phyloP scores from a whole-genome alignment of 2,113 vertebrate genomes.

The Centropus bengalensis region DNA sequence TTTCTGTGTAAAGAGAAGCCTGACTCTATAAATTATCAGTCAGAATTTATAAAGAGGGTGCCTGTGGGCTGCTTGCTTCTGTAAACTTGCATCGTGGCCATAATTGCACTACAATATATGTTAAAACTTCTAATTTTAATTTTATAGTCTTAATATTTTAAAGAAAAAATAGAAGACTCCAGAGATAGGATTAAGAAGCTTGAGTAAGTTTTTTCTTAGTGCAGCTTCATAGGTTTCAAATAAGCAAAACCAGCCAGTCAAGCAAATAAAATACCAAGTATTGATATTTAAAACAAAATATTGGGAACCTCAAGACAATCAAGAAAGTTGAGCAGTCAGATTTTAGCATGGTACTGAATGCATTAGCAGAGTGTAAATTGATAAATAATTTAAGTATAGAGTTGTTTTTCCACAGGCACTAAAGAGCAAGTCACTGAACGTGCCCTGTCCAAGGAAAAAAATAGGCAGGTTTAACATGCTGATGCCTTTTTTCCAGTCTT shows the following conservation, averaged over 20 bases:
- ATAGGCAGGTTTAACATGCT: background rate
- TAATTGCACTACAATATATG: background rate
- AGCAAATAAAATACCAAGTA: background rate
- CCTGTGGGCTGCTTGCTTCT: constrained; percentile 17
- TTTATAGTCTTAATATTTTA: background rate
- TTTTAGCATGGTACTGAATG: background rate
- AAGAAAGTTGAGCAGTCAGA: background rate
- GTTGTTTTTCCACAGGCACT: background rate
- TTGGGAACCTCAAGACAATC: background rate
- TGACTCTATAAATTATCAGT: constrained; percentile 12
- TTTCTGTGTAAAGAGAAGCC: constrained; percentile 17
- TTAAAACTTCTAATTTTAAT: background rate
- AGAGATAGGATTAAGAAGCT: background rate
- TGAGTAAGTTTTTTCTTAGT: constrained; percentile 11
- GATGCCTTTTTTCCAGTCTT: background rate
- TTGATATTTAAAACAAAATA: background rate
- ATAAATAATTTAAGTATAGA: background rate
- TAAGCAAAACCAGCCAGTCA: background rate
- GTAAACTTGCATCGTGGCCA: background rate
- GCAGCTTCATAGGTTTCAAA: background rate
- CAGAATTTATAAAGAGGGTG: background rate
- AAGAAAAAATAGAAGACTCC: background rate
- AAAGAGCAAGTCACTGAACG: background rate
- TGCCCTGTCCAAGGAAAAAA: background rate
- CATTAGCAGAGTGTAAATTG: background rate